Evolutionary conservation across 2,113 vertebrate species (phyloP), one percentile per base, ranked within the genome.

Genomic region (Nothoprocta perdicaria): DNA sequence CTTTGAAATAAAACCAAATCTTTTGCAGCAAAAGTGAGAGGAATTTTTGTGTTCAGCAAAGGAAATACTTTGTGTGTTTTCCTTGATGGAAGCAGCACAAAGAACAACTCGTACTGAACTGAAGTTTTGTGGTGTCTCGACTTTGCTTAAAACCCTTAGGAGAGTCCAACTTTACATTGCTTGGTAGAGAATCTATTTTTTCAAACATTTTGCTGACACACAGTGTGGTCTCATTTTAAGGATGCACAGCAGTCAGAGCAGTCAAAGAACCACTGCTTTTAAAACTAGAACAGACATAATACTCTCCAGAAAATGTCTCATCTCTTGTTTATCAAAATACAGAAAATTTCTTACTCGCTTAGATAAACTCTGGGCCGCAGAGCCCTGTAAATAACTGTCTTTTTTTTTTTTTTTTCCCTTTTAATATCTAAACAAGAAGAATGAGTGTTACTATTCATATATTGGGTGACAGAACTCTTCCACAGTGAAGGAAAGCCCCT

Each of bases 91-190:
- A 94, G 81, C 33, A 89, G 57, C 79, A 93, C 65, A 94, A 84
- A 96, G 78, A 84, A 90, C 85, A 92, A 86, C 68, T 94, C 21
- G 21, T 91, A 77, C 33, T 16, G 43, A 84, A 80, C 17, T 85
- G 65, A 75, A 95, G 69, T 89, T 90, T 92, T 95, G 91, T 88
- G 95, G 94, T 92, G 89, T 93, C 94, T 94, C 68, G 87, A 13
- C 63, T 85, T 91, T 61, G 81, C 95, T 89, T 95, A 67, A 96
- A 94, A 93, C 60, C 71, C 52, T 82, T 92, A 78, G 75, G 38
- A 75, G 41, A 80, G 75, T 87, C 91, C 89, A 92, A 71, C 29
- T 93, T 82, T 73, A 33, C 50, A 31, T 15, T 80, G 79, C 74
- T 75, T 93, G 92, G 68, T 94, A 89, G 90, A 91, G 86, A 82